Conservation (phyloP, 1,140 invertebrate species). For the Drosophila obscura region DNA sequence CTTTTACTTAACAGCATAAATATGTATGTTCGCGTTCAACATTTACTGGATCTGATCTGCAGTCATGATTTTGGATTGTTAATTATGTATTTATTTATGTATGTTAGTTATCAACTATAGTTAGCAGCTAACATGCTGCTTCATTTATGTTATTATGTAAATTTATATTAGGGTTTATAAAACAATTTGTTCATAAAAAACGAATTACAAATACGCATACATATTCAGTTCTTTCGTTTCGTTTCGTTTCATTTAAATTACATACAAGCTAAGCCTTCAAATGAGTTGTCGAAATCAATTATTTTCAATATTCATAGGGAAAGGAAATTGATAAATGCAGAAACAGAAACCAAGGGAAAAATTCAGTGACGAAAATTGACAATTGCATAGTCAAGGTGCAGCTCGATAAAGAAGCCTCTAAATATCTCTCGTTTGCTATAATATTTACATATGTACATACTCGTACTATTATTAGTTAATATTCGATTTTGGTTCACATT, state of each 20-base stretch:
- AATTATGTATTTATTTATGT: conserved; percentile 15
- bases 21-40: conserved; percentile 55
- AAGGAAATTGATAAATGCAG: conserved; percentile 18
- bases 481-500: conserved; percentile 43
- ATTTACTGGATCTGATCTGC: conserved; percentile 41
- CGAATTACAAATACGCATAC: conserved; percentile 75
- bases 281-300: conserved; percentile 23
- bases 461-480: conserved; percentile 11
- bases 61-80: conserved; percentile 1
- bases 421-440: conserved; percentile 44
- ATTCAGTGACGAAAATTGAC: conserved; percentile 41
- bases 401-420: conserved; percentile 16
- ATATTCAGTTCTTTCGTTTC: conserved; percentile 25
- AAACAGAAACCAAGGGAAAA: conserved; percentile 13
- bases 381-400: conserved; percentile 21
- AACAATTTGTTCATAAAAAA: conserved; percentile 74
- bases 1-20: conserved; percentile 64
- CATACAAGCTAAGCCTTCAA: conserved; percentile 23
- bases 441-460: conserved; percentile 57
- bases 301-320: conserved; percentile 46
- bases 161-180: conserved; percentile 63
- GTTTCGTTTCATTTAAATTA: conserved; percentile 17
- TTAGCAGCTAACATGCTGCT: conserved; percentile 54
- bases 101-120: conserved; percentile 52
- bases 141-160: conserved; percentile 39